Percentiles rank a stretch among this genome's conserved stretches.
Evolutionary conservation across 1,140 invertebrate genomes (phyloP).

Genomic region (Ylistrum balloti): DNA sequence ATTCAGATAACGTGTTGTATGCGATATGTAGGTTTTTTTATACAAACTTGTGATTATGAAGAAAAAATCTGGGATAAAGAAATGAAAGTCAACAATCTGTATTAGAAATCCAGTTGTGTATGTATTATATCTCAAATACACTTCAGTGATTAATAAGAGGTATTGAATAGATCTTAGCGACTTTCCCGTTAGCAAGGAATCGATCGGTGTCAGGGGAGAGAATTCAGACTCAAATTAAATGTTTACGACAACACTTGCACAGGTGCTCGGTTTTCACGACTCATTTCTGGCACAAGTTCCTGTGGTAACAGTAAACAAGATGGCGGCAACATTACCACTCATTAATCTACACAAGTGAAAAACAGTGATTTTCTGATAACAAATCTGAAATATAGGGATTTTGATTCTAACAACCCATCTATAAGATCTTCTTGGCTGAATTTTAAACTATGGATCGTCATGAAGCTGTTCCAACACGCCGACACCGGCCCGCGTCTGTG

Average conservation of each 20-base stretch:
- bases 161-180: too few species aligned
- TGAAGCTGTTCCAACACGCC: conserved; percentile 17
- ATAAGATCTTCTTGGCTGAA: neutral
- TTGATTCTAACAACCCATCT: neutral
- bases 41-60: too few species aligned
- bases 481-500: conserved; percentile 21
- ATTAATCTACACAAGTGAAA: neutral
- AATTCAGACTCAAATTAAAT: too few species aligned
- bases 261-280: conserved; percentile 40
- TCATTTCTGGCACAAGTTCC: conserved; percentile 50
- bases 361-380: neutral
- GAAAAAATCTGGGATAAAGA: too few species aligned
- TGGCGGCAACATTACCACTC: conserved; percentile 3
- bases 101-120: too few species aligned
- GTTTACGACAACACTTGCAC: neutral
- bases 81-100: too few species aligned
- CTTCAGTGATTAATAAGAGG: too few species aligned
- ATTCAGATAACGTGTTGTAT: too few species aligned
- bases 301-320: conserved; percentile 59
- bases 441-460: neutral
- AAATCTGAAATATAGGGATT: neutral
- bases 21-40: too few species aligned
- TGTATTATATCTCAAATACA: too few species aligned
- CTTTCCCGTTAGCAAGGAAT: too few species aligned
- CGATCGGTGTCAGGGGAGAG: too few species aligned